Conservation (phyloP, 2,888 invertebrate genomes). For the Luffia ferchaultella region DNA sequence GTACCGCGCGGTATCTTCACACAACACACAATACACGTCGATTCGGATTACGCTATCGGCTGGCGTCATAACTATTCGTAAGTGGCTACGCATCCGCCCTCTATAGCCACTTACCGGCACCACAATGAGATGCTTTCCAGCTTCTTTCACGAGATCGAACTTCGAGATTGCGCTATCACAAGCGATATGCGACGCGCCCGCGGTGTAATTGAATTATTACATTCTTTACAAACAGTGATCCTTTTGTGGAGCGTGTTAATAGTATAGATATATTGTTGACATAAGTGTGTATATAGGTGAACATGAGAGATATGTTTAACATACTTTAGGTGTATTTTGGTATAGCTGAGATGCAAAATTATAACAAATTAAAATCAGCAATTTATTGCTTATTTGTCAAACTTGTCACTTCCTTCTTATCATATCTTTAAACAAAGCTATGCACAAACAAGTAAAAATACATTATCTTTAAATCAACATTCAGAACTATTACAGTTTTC, state of each 20-base stretch:
- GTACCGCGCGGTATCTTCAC: constrained; percentile 27
- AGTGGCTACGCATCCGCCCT: constrained; percentile 43
- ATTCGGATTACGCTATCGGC: constrained; percentile 55
- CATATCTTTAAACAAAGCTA: background rate
- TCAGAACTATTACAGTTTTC: background rate
- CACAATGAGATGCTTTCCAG: constrained; percentile 49
- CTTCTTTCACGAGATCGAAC: constrained; percentile 44
- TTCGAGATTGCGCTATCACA: constrained; percentile 46
- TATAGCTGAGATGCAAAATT: background rate
- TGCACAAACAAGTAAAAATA: background rate
- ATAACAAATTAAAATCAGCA: background rate
- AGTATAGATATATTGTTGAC: constrained; percentile 14
- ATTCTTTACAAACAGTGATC: too few relatives aligned
- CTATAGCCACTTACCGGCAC: constrained; percentile 52
- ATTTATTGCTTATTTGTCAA: background rate
- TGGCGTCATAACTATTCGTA: constrained; percentile 25
- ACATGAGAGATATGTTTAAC: background rate
- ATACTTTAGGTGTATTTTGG: too few relatives aligned
- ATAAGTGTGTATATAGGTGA: background rate
- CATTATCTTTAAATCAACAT: background rate
- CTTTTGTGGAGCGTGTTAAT: constrained; percentile 24
- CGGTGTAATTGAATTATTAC: constrained; percentile 53
- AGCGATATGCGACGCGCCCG: constrained; percentile 40
- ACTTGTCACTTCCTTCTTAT: too few relatives aligned
- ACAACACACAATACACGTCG: constrained; percentile 30